Base-by-base conservation (phyloP, 2,113 vertebrate species). In the Toxostoma redivivum region DNA sequence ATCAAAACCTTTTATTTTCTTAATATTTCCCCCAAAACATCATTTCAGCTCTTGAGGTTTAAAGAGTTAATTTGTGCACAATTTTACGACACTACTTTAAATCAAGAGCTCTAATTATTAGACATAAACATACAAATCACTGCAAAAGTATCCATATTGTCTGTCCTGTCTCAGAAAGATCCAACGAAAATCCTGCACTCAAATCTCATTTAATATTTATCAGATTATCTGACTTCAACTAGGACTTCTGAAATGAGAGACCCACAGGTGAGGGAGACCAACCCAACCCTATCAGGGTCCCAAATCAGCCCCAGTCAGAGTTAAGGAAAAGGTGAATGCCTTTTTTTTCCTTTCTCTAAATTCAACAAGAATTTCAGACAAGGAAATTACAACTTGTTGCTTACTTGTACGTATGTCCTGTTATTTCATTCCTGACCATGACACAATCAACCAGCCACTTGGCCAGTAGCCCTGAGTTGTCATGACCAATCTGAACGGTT, bases 391-490 rank as follows among this genome's bases (percentile, higher is more conserved):
- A 92, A 98, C 90, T 98, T 98, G 91, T 72, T 88, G 87, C 98
- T 98, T 97, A 99, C 99, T 98, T 99, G 97, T 99, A 99, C 0
- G 98, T 99, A 91, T 99, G 99, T 92, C 99, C 99, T 12, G 99
- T 99, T 92, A 99, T 99, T 98, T 99, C 99, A 70, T 99, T 99
- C 92, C 99, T 98, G 94, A 99, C 99, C 98, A 99, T 98, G 97
- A 99, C 99, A 66, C 98, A 99, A 97, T 99, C 99, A 92, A 99
- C 99, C 83, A 99, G 98, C 99, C 99, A 99, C 97, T 99, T 99
- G 95, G 99, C 99, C 93, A 99, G 97, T 6, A 99, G 94, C 79
- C 99, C 99, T 5, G 99, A 99, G 98, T 99, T 99, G 97, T 99
- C 99, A 47, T 99, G 99, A 27, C 99, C 99, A 88, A 99, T 98